Conservation (phyloP, 2,113 vertebrate species). For the Mungos mungo region DNA sequence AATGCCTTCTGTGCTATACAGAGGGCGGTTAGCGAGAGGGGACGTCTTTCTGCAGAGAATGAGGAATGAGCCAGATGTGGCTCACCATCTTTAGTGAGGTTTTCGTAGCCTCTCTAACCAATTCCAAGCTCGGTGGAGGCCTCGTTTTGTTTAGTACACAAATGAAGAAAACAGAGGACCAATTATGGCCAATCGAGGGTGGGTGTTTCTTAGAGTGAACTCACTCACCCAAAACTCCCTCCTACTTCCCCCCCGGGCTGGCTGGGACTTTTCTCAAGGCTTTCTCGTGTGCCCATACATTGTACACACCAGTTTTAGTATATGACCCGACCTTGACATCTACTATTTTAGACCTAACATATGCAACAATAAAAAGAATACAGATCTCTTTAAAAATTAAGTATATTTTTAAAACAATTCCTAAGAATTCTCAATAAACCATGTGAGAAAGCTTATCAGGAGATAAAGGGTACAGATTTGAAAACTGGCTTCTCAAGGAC, state of each 20-base stretch:
- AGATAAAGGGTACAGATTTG: background rate
- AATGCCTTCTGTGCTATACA: background rate
- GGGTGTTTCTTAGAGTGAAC: background rate
- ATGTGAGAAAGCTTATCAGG: background rate
- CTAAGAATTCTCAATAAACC: background rate
- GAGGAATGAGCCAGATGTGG: background rate
- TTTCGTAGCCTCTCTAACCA: background rate
- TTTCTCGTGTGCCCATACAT: background rate
- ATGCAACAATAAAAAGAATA: background rate
- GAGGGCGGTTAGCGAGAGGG: background rate
- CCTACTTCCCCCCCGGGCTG: background rate
- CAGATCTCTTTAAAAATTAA: slow-evolving; percentile 48
- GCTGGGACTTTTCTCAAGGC: background rate
- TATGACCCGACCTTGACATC: background rate
- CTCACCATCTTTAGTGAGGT: background rate
- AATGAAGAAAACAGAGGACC: background rate
- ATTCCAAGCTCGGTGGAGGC: background rate
- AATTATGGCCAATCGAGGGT: background rate
- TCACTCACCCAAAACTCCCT: background rate
- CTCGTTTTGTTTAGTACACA: background rate
- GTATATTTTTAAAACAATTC: background rate
- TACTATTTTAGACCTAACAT: background rate
- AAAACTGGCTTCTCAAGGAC: background rate
- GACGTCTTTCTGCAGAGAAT: background rate
- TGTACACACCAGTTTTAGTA: background rate